Percentiles rank a stretch among this genome's conserved stretches.
Conservation (phyloP, 2,888 invertebrate species). For the Chymomyza procnemis region DNA sequence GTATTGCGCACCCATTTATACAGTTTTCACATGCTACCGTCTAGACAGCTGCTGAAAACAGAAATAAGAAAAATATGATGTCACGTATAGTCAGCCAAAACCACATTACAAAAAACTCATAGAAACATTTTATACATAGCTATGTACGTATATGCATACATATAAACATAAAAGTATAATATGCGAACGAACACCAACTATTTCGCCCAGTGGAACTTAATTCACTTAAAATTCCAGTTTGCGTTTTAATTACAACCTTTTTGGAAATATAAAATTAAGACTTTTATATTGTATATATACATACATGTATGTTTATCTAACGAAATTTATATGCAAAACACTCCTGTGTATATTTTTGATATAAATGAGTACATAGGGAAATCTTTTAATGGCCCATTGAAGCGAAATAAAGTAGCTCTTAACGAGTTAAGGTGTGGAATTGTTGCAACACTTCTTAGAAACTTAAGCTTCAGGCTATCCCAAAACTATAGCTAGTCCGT, state of each 20-base stretch:
- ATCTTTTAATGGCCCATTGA: neutral
- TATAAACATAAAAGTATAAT: neutral
- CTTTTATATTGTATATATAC: neutral
- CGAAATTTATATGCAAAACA: neutral
- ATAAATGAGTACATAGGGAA: neutral
- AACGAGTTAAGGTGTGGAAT: neutral
- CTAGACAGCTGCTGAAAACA: slow-evolving; percentile 1
- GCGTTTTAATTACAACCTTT: neutral
- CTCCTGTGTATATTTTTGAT: neutral
- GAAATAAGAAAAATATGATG: slow-evolving; percentile 24
- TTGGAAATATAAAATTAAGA: neutral
- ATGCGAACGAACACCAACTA: neutral
- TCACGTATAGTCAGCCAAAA: slow-evolving; percentile 25
- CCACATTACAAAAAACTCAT: slow-evolving; percentile 4
- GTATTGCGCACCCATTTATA: neutral
- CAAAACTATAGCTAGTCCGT: neutral
- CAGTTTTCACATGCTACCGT: neutral
- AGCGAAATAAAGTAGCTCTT: neutral
- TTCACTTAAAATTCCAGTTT: neutral
- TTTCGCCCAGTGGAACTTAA: neutral
- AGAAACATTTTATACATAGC: neutral
- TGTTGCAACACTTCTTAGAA: neutral
- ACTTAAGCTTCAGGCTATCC: neutral
- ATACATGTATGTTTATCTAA: slow-evolving; percentile 12
- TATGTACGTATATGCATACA: neutral